Evolutionary conservation across 2,888 invertebrate genomes (phyloP).

Genomic region (Aspidapion aeneum): DNA sequence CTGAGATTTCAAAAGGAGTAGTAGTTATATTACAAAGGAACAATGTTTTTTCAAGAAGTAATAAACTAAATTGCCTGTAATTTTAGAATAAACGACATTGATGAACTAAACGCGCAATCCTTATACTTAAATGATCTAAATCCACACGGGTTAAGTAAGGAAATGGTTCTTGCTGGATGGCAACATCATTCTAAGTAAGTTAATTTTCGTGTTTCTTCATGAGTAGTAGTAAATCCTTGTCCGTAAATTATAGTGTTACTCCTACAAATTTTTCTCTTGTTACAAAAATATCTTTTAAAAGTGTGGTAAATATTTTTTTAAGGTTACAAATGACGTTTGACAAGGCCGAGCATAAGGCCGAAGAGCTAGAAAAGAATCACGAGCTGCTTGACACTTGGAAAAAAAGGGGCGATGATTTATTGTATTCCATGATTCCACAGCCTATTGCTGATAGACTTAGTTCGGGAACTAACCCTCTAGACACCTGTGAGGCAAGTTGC

Average conservation of each 20-base stretch:
- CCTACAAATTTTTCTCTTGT: too few species aligned
- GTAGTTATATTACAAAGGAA: too few species aligned
- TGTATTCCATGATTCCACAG: conserved; percentile 89
- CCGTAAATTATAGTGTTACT: too few species aligned
- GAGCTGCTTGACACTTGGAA: conserved; percentile 79
- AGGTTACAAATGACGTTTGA: conserved; percentile 77
- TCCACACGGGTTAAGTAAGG: conserved; percentile 76
- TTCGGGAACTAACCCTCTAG: conserved; percentile 68
- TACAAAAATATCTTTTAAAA: too few species aligned
- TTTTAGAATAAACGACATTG: conserved; percentile 73
- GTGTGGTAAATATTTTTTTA: too few species aligned
- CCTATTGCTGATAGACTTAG: conserved; percentile 76
- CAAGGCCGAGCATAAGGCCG: conserved; percentile 71
- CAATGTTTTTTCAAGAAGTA: too few species aligned
- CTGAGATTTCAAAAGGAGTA: too few species aligned
- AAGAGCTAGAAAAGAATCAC: conserved; percentile 72
- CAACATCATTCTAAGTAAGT: conserved; percentile 68
- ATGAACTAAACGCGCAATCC: conserved; percentile 74
- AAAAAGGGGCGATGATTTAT: conserved; percentile 73
- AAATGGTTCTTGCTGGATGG: conserved; percentile 79
- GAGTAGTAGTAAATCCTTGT: not conserved
- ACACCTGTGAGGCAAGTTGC: conserved; percentile 79
- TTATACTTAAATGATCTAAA: conserved; percentile 78
- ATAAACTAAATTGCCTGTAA: too few species aligned
- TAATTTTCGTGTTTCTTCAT: not conserved